Conservation (phyloP, 1,140 invertebrate species). For the Zaprionus nigranus region DNA sequence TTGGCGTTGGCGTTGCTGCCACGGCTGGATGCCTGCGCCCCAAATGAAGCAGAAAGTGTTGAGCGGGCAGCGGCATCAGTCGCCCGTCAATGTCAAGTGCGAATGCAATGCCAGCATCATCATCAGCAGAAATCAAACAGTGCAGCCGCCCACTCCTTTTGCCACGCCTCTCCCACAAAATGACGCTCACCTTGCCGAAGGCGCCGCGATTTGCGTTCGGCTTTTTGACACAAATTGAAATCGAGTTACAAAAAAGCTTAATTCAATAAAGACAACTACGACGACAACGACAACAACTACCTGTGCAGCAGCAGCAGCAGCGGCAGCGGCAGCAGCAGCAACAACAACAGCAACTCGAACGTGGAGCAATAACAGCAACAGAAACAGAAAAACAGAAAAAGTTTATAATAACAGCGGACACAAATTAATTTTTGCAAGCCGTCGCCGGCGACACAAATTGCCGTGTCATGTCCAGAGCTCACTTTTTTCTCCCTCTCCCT, state of each 20-base stretch:
- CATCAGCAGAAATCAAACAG: conserved; percentile 52
- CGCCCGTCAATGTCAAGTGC: conserved; percentile 74
- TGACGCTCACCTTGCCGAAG: conserved; percentile 44
- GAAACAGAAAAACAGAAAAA: conserved; percentile 53
- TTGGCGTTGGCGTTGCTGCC: conserved; percentile 9
- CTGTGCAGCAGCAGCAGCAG: conserved; percentile 34
- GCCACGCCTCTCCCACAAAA: conserved; percentile 10
- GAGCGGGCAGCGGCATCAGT: conserved; percentile 45
- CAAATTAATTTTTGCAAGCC: conserved; percentile 81
- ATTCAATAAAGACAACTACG: conserved; percentile 64
- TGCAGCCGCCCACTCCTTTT: conserved; percentile 12
- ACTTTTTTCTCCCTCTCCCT: conserved; percentile 53
- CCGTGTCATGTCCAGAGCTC: conserved; percentile 76
- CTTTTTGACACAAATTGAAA: conserved; percentile 74
- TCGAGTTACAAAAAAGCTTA: conserved; percentile 66
- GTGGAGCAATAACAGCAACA: conserved; percentile 47
- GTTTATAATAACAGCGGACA: conserved; percentile 80
- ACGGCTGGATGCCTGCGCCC: conserved; percentile 38
- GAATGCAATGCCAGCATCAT: conserved; percentile 48
- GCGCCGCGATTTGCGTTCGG: conserved; percentile 47
- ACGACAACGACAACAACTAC: conserved; percentile 16
- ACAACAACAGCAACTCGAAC: conserved; percentile 37
- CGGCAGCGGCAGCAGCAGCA: conserved; percentile 34
- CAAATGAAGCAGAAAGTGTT: conserved; percentile 78
- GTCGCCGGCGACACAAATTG: conserved; percentile 77